A percentile compares a stretch with the other conserved stretches of the same genome.
Conservation (phyloP, 2,113 vertebrate genomes). For the Eptatretus burgeri region DNA sequence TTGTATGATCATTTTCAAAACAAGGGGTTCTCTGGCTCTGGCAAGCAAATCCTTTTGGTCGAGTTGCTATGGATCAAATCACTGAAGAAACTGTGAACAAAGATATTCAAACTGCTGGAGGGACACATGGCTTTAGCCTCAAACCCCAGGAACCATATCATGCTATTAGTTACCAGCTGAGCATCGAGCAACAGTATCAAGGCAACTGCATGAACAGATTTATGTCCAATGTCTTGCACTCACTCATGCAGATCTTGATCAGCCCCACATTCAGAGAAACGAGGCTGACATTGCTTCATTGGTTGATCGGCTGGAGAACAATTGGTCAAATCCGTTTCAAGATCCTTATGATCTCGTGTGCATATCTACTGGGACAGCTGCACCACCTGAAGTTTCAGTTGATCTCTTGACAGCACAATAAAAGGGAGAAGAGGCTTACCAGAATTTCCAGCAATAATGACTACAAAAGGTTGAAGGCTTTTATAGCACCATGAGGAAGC, state of each 20-base stretch:
- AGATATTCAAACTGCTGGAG: no score
- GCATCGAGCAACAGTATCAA: not conserved
- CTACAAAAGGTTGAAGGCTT: not conserved
- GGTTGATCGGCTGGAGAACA: not conserved
- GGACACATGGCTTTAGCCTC: no score
- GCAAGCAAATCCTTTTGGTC: no score
- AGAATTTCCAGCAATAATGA: not conserved
- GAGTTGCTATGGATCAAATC: no score
- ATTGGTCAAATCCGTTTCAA: constrained; percentile 3
- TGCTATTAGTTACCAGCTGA: not conserved
- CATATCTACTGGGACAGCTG: not conserved
- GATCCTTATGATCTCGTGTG: not conserved
- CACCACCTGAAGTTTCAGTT: not conserved
- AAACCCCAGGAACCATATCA: not conserved
- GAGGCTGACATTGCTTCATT: not conserved
- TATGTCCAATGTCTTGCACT: not conserved
- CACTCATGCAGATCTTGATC: constrained; percentile 5
- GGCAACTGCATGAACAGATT: constrained; percentile 2
- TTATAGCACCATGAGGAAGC: no score
- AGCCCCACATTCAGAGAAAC: constrained; percentile 1
- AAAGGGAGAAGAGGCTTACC: not conserved
- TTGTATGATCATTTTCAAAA: no score
- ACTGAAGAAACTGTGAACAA: no score
- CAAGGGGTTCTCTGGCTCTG: no score
- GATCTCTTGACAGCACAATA: not conserved